These are phyloP conservation scores for Irena cyanogastra DNA, from an alignment of 2,113 vertebrate species.

Conservation along the genomic window DNA sequence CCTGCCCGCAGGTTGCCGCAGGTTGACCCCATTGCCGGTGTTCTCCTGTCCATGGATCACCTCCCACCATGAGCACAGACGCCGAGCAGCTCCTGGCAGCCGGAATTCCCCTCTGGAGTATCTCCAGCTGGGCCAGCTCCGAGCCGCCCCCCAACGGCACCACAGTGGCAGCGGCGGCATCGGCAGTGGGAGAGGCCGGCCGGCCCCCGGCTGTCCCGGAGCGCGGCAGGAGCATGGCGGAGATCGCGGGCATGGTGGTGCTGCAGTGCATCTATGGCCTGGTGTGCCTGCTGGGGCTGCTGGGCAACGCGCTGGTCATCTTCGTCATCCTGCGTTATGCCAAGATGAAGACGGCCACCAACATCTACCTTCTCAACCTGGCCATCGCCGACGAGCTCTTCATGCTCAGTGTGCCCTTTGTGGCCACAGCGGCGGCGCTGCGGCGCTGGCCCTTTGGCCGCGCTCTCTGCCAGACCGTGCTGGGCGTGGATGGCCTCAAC, in stretches of 20 bases:
- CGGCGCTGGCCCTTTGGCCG: constrained; percentile 88
- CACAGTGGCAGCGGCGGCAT: rapidly evolving
- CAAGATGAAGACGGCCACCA: constrained; percentile 90
- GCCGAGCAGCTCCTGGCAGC: neutral
- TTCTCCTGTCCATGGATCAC: neutral
- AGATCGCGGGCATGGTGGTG: constrained; percentile 68
- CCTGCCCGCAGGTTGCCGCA: neutral
- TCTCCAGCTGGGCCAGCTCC: neutral
- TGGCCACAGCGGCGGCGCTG: constrained; percentile 82
- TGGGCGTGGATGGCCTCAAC: constrained; percentile 87
- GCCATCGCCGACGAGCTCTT: constrained; percentile 87
- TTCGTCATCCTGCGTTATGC: constrained; percentile 88
- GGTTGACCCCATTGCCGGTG: rapidly evolving
- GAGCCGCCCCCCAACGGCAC: constrained; percentile 32
- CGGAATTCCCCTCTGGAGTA: neutral
- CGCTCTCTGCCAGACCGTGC: constrained; percentile 82
- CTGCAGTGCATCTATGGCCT: constrained; percentile 85
- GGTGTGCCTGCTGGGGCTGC: constrained; percentile 85
- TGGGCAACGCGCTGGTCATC: constrained; percentile 88
- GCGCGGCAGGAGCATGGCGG: neutral
- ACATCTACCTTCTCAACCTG: constrained; percentile 90
- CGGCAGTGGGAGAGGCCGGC: rapidly evolving
- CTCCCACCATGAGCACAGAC: constrained; percentile 35
- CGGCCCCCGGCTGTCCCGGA: neutral
- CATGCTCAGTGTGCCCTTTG: constrained; percentile 87